Conservation (phyloP, 1,140 invertebrate genomes). For the Idris sp. region DNA sequence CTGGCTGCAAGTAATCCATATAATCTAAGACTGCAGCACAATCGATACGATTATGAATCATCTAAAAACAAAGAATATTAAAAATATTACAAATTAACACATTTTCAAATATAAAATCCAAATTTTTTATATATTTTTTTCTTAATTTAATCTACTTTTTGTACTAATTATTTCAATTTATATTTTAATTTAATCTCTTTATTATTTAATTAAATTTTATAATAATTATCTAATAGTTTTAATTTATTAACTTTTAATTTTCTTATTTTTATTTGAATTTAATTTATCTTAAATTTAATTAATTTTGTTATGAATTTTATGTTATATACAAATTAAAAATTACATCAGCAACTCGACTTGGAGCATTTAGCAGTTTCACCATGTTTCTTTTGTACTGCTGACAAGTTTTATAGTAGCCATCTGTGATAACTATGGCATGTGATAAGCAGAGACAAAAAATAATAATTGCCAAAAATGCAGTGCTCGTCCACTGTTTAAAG, state of each 20-base stretch:
- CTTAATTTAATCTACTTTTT: too few species aligned
- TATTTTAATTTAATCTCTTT: too few species aligned
- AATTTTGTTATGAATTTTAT: too few species aligned
- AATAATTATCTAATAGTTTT: too few species aligned
- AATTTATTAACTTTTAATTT: too few species aligned
- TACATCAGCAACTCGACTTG: slow-evolving; percentile 73
- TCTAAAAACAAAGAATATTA: slow-evolving; percentile 68
- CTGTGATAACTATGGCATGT: slow-evolving; percentile 81
- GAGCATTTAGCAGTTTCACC: slow-evolving; percentile 74
- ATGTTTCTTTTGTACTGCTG: slow-evolving; percentile 81
- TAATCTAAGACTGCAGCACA: slow-evolving; percentile 85
- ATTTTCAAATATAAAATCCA: too few species aligned
- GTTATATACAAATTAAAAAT: background rate
- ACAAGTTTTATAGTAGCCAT: slow-evolving; percentile 84
- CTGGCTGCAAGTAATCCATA: slow-evolving; percentile 85
- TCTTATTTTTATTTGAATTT: too few species aligned
- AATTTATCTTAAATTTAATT: too few species aligned
- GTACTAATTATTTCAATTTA: too few species aligned
- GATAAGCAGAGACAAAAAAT: slow-evolving; percentile 81
- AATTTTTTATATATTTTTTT: too few species aligned
- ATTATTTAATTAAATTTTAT: too few species aligned
- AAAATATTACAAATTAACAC: too few species aligned
- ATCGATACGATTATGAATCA: slow-evolving; percentile 81
- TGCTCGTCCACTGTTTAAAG: slow-evolving; percentile 81
- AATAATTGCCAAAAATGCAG: slow-evolving; percentile 79